phyloP scores from a whole-genome alignment of 2,113 vertebrate genomes.

The Centropristis striata region DNA sequence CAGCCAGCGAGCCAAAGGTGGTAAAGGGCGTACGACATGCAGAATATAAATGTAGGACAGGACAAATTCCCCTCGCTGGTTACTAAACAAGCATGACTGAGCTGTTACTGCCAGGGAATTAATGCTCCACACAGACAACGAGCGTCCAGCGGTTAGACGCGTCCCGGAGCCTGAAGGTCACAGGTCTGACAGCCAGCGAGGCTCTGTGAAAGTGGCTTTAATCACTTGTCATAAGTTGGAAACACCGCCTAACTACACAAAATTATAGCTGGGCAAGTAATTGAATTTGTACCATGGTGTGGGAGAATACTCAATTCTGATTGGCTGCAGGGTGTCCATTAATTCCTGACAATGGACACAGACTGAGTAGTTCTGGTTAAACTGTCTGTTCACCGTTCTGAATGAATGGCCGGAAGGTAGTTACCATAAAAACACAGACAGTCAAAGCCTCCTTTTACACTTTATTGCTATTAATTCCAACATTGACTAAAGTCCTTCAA shows the following conservation, averaged over 20 bases:
- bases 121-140: slow-evolving; percentile 26
- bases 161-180: slow-evolving; percentile 57
- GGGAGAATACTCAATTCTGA: too few relatives aligned
- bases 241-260: not conserved
- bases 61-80: slow-evolving; percentile 45
- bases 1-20: slow-evolving; percentile 48
- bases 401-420: too few relatives aligned
- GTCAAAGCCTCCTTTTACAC: too few relatives aligned
- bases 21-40: slow-evolving; percentile 66
- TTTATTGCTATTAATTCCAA: too few relatives aligned
- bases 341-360: too few relatives aligned
- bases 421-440: too few relatives aligned
- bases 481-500: too few relatives aligned
- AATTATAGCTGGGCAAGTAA: not conserved
- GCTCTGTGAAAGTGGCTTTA: slow-evolving; percentile 27
- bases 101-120: slow-evolving; percentile 54
- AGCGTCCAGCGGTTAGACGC: slow-evolving; percentile 33
- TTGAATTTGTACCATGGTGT: too few relatives aligned
- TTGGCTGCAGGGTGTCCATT: too few relatives aligned
- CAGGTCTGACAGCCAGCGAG: slow-evolving; percentile 17
- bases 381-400: too few relatives aligned
- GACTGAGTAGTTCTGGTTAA: too few relatives aligned
- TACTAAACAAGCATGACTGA: slow-evolving; percentile 74
- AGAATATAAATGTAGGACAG: slow-evolving; percentile 71
- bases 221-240: slow-evolving; percentile 1